Percentiles rank a stretch among this genome's conserved stretches.
Conservation (phyloP, 1,140 invertebrate genomes). For the Diachasmimorpha longicaudata region DNA sequence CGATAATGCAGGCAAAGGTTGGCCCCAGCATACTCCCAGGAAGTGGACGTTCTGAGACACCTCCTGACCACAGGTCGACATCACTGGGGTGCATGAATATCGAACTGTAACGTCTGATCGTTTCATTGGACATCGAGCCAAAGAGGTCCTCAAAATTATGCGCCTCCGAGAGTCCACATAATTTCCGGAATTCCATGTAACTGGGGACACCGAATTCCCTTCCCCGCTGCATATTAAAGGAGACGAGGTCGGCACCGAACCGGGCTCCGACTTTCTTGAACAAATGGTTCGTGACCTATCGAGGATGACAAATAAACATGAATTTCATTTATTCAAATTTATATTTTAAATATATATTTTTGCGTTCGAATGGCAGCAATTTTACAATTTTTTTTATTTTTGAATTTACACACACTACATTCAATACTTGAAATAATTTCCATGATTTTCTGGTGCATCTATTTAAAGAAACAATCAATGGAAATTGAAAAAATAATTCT, state of each 20-base stretch:
- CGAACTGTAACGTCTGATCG: conserved; percentile 76
- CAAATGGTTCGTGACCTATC: conserved; percentile 82
- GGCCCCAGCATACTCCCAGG: conserved; percentile 91
- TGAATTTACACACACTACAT: too few species aligned
- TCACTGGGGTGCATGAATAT: conserved; percentile 78
- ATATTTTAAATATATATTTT: too few species aligned
- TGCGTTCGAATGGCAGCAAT: too few species aligned
- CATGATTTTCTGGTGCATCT: too few species aligned
- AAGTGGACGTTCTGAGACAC: conserved; percentile 86
- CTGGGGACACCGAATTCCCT: conserved; percentile 91
- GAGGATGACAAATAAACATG: neutral
- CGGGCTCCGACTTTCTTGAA: conserved; percentile 87
- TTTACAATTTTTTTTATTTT: too few species aligned
- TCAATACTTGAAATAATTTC: too few species aligned
- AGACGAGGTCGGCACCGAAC: conserved; percentile 90
- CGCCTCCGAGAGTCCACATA: conserved; percentile 84
- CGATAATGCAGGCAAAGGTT: conserved; percentile 95
- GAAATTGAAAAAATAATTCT: neutral
- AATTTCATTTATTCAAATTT: too few species aligned
- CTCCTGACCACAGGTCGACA: conserved; percentile 91
- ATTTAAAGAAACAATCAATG: too few species aligned
- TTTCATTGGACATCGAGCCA: conserved; percentile 89
- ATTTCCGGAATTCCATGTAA: conserved; percentile 91
- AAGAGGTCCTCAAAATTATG: conserved; percentile 85
- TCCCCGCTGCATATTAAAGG: conserved; percentile 93